Conservation (phyloP, 1,140 invertebrate genomes). For the Gonatopus flavifemur region DNA sequence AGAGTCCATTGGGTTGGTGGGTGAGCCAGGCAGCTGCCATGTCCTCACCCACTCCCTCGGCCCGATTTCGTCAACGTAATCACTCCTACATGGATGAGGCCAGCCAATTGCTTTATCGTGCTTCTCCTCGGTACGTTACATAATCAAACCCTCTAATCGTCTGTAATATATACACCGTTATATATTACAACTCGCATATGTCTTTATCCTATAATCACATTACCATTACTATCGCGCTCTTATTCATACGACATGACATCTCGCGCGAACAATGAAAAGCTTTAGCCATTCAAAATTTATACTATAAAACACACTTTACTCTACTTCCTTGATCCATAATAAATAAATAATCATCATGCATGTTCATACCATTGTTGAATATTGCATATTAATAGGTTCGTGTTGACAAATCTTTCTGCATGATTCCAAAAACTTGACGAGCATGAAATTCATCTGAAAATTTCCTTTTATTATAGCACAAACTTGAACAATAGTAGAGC, state of each 20-base stretch:
- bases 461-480: slow-evolving; percentile 38
- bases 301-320: neutral
- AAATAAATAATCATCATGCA: slow-evolving; percentile 5
- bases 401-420: slow-evolving; percentile 16
- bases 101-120: slow-evolving; percentile 55
- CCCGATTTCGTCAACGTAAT: slow-evolving; percentile 50
- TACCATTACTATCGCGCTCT: neutral
- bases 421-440: slow-evolving; percentile 7
- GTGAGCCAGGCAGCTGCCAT: slow-evolving; percentile 55
- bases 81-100: slow-evolving; percentile 55
- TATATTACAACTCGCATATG: neutral
- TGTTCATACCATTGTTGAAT: slow-evolving; percentile 21
- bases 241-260: slow-evolving; percentile 3
- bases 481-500: slow-evolving; percentile 70
- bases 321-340: neutral
- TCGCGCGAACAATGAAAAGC: neutral
- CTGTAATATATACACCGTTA: slow-evolving; percentile 9
- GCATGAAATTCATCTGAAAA: neutral
- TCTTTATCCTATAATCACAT: neutral
- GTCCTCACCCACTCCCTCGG: slow-evolving; percentile 54
- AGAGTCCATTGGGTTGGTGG: slow-evolving; percentile 56
- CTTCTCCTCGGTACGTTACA: slow-evolving; percentile 51
- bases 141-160: slow-evolving; percentile 23
- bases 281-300: neutral
- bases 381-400: slow-evolving; percentile 30